Conservation (phyloP, 1,140 invertebrate genomes). For the Lepidostoma basale region DNA sequence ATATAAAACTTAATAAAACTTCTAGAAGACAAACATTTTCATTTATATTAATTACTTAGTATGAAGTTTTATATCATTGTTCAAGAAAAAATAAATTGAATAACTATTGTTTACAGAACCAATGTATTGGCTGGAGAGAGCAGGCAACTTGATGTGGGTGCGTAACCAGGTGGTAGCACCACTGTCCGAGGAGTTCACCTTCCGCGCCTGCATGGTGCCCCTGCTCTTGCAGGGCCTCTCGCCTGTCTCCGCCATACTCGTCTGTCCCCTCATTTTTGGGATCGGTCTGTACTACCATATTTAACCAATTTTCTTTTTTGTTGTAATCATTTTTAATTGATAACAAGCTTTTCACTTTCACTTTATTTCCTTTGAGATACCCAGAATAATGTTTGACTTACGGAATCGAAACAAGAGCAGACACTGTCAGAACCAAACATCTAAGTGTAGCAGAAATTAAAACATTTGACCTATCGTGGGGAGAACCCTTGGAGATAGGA, state of each 20-base stretch:
- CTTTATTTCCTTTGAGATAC: not conserved
- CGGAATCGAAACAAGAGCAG: too few species aligned
- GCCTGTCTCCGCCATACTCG: constrained; percentile 77
- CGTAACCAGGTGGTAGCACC: constrained; percentile 91
- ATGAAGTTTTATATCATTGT: not conserved
- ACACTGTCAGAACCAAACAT: too few species aligned
- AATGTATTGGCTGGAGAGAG: constrained; percentile 74
- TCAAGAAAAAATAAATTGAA: too few species aligned
- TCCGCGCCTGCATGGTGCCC: constrained; percentile 93
- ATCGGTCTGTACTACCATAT: too few species aligned
- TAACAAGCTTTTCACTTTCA: not conserved
- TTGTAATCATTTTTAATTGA: not conserved
- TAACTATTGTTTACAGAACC: too few species aligned
- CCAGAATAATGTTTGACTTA: constrained; percentile 3
- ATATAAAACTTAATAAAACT: too few species aligned
- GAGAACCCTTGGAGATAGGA: too few species aligned
- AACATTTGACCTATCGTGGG: too few species aligned
- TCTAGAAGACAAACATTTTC: too few species aligned
- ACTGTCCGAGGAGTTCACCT: constrained; percentile 93
- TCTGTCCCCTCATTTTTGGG: constrained; percentile 92
- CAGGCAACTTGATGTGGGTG: constrained; percentile 82
- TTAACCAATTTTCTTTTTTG: too few species aligned
- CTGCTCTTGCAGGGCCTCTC: constrained; percentile 82
- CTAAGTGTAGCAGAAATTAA: too few species aligned
- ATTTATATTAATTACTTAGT: not conserved